phyloP scores from a whole-genome alignment of 2,888 invertebrate genomes.

The Cephonodes hylas region DNA sequence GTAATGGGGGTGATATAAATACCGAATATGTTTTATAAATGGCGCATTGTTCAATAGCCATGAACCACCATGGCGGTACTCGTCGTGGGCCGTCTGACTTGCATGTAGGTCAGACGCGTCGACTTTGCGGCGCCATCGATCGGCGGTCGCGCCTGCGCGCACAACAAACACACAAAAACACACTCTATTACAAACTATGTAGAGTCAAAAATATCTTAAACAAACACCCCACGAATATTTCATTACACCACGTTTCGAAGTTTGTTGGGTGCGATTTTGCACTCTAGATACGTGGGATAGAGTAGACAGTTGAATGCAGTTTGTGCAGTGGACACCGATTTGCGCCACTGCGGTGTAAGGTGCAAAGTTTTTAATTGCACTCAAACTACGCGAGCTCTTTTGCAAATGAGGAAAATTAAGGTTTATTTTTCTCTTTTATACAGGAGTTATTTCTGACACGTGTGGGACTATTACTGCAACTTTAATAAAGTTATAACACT shows the following conservation, averaged over 20 bases:
- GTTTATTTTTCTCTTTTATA: background rate
- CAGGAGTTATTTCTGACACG: background rate
- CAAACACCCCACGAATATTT: constrained; percentile 6
- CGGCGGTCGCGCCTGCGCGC: constrained; percentile 62
- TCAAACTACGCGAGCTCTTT: background rate
- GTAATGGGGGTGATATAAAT: background rate
- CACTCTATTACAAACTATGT: constrained; percentile 25
- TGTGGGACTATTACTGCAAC: background rate
- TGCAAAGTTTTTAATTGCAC: constrained; percentile 1
- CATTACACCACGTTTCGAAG: background rate
- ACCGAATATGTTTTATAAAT: background rate
- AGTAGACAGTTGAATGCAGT: background rate
- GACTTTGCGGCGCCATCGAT: constrained; percentile 68
- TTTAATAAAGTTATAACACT: too few species aligned
- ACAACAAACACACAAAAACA: constrained; percentile 18
- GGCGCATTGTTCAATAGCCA: background rate
- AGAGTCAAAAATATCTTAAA: constrained; percentile 20
- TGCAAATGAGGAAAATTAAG: background rate
- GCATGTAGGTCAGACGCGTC: constrained; percentile 65
- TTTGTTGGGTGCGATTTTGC: background rate
- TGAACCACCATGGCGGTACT: background rate
- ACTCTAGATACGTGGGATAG: background rate
- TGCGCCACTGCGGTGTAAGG: background rate
- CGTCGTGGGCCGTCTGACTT: constrained; percentile 31
- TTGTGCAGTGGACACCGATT: background rate